Percentiles rank a stretch among this genome's conserved stretches.
Conservation (phyloP, 1,140 invertebrate genomes). For the Penaeus vannamei region DNA sequence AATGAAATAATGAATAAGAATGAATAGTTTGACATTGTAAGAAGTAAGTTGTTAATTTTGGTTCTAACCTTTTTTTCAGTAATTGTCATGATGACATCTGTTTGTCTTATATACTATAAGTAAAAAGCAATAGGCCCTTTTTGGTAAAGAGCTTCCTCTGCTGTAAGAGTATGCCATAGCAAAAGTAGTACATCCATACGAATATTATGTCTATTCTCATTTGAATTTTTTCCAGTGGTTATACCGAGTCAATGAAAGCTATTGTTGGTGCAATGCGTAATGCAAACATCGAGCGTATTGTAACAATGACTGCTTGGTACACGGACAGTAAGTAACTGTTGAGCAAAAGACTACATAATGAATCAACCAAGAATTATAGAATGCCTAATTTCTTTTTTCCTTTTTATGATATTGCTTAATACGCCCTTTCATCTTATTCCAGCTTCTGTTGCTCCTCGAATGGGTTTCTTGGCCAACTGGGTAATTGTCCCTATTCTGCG, state of each 20-base stretch:
- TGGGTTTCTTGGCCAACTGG: constrained; percentile 70
- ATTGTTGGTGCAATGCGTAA: constrained; percentile 68
- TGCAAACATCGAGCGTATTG: constrained; percentile 65
- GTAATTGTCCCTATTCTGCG: constrained; percentile 70
- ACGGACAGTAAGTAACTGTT: constrained; percentile 62
- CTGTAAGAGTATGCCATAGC: too few species aligned
- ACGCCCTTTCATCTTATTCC: not conserved
- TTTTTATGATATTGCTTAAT: not conserved
- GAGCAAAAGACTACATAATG: not conserved
- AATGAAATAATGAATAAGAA: too few species aligned
- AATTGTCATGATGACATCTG: not conserved
- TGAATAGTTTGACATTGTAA: too few species aligned
- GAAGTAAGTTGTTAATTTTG: too few species aligned
- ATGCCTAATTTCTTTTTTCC: too few species aligned
- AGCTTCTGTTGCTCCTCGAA: constrained; percentile 63
- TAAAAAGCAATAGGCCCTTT: too few species aligned
- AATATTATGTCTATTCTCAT: not conserved
- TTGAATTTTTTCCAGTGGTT: constrained; percentile 66
- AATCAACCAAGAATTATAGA: too few species aligned
- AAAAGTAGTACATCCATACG: not conserved
- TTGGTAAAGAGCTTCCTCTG: too few species aligned
- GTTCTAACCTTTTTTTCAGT: too few species aligned
- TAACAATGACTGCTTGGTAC: constrained; percentile 69
- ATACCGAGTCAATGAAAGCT: constrained; percentile 68
- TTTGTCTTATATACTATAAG: too few species aligned